Conservation (phyloP, 1,140 invertebrate genomes). For the Helicoverpa armigera region DNA sequence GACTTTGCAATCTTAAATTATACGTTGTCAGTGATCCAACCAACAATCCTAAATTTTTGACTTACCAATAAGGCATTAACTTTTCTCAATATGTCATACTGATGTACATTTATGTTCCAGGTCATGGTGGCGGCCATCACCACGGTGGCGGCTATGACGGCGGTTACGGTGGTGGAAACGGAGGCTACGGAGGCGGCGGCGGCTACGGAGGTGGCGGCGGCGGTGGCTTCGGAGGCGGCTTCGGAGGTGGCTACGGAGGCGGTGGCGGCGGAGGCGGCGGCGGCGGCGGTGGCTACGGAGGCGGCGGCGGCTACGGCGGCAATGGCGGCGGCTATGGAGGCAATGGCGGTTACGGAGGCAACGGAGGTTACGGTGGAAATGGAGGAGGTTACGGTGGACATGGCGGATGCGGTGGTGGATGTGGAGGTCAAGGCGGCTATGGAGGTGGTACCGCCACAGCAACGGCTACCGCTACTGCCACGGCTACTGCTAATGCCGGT, state of each 20-base stretch:
- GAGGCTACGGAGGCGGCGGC: constrained; percentile 38
- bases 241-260: constrained; percentile 46
- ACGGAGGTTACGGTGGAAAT: constrained; percentile 41
- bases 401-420: constrained; percentile 51
- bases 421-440: constrained; percentile 51
- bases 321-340: constrained; percentile 48
- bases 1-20: too few relatives aligned
- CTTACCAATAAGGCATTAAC: too few relatives aligned
- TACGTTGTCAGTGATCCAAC: too few relatives aligned
- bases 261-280: constrained; percentile 39
- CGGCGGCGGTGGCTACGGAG: constrained; percentile 36
- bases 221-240: constrained; percentile 26
- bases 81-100: neutral
- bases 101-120: neutral
- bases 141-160: constrained; percentile 1
- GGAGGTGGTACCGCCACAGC: constrained; percentile 52
- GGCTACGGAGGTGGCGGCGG: constrained; percentile 38
- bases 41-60: neutral
- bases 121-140: constrained; percentile 28
- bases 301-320: constrained; percentile 41
- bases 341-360: constrained; percentile 49
- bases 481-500: constrained; percentile 44
- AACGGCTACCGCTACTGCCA: constrained; percentile 56
- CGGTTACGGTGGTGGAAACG: constrained; percentile 38
- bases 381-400: constrained; percentile 45